phyloP scores from a whole-genome alignment of 1,140 invertebrate genomes.

The Pseudomyrmex gracilis region DNA sequence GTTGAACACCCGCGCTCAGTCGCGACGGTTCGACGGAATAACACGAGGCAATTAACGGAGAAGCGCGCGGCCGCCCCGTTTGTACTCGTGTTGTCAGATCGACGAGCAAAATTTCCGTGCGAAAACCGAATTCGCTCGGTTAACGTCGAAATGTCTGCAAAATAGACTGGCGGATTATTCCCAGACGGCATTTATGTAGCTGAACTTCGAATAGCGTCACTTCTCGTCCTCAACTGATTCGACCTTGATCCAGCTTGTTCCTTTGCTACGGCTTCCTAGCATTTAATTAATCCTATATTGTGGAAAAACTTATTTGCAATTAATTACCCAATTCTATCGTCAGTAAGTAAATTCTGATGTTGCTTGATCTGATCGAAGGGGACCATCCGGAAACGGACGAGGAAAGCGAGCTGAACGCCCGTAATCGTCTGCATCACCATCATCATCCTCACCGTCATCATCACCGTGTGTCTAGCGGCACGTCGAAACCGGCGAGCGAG shows the following conservation, averaged over 20 bases:
- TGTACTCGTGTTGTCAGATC: not conserved
- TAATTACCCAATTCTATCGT: slow-evolving; percentile 2
- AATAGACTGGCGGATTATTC: slow-evolving; percentile 14
- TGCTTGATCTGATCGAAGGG: slow-evolving; percentile 66
- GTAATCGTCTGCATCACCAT: slow-evolving; percentile 79
- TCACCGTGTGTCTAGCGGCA: slow-evolving; percentile 74
- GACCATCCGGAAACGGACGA: slow-evolving; percentile 86
- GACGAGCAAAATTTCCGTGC: slow-evolving; percentile 19
- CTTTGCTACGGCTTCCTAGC: not conserved
- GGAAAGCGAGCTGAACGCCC: slow-evolving; percentile 86
- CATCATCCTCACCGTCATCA: slow-evolving; percentile 76
- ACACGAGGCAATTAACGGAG: slow-evolving; percentile 45
- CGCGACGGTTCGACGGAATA: slow-evolving; percentile 39
- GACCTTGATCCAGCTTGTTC: not conserved
- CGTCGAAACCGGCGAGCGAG: slow-evolving; percentile 87
- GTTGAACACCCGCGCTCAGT: slow-evolving; percentile 26
- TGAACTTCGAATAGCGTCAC: slow-evolving; percentile 23
- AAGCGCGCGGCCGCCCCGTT: not conserved
- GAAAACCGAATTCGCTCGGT: not conserved
- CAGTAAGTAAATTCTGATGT: slow-evolving; percentile 44
- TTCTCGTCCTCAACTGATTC: not conserved
- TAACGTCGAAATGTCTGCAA: slow-evolving; percentile 1
- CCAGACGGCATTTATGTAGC: not conserved
- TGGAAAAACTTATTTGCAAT: slow-evolving; percentile 19
- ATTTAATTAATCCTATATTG: slow-evolving; percentile 36